These are phyloP conservation scores for Piscicola geometra DNA, from an alignment of 2,888 invertebrate genomes.

Conservation along the genomic window DNA sequence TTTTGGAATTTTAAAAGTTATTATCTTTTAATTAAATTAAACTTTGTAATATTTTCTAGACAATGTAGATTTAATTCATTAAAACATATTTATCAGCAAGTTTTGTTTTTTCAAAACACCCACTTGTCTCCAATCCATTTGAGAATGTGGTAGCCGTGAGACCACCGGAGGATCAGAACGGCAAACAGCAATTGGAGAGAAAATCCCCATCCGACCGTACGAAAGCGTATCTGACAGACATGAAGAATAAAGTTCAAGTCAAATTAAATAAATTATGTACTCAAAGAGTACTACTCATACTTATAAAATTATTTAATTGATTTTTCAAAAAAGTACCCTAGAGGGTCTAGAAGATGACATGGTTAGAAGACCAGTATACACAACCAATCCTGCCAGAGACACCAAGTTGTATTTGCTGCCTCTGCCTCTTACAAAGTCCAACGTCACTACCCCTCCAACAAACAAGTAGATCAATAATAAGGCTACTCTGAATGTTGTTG, in stretches of 20 bases:
- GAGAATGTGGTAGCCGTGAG: not conserved
- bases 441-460: not conserved
- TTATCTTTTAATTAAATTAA: too few relatives aligned
- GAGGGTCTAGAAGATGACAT: slow-evolving; percentile 49
- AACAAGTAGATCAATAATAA: too few relatives aligned
- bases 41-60: too few relatives aligned
- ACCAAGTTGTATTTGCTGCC: slow-evolving; percentile 46
- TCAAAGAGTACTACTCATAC: not conserved
- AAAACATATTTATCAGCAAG: too few relatives aligned
- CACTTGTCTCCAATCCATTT: not conserved
- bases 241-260: not conserved
- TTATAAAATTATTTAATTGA: not conserved
- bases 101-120: too few relatives aligned
- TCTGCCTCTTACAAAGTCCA: not conserved
- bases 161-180: not conserved
- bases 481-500: too few relatives aligned
- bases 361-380: slow-evolving; percentile 47
- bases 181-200: not conserved
- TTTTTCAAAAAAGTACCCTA: too few relatives aligned
- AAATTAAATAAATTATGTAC: not conserved
- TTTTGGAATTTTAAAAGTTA: too few relatives aligned
- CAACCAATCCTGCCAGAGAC: slow-evolving; percentile 47
- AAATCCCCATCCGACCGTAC: not conserved
- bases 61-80: too few relatives aligned
- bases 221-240: not conserved